phyloP scores from a whole-genome alignment of 2,113 vertebrate species.

The Laterallus jamaicensis region DNA sequence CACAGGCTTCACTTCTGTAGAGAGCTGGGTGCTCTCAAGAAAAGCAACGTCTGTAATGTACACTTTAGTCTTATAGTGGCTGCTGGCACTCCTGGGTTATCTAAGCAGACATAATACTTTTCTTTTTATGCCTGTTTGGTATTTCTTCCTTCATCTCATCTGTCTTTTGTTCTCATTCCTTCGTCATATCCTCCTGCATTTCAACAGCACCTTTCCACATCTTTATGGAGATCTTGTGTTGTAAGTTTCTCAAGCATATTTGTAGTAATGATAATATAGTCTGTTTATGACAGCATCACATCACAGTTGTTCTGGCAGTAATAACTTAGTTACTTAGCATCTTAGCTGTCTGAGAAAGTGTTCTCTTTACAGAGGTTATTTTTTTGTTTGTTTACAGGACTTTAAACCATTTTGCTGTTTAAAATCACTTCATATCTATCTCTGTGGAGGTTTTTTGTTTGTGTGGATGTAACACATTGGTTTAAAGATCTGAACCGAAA shows the following conservation, averaged over 20 bases:
- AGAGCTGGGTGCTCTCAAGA: not conserved
- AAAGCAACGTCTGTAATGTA: not conserved
- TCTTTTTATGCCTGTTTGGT: not conserved
- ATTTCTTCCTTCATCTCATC: not conserved
- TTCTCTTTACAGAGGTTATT: not conserved
- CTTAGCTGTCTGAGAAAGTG: not conserved
- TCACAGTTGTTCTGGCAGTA: not conserved
- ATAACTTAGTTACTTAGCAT: not conserved
- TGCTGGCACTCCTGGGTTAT: not conserved
- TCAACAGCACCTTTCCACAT: not conserved
- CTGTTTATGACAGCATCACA: not conserved
- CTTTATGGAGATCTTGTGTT: not conserved
- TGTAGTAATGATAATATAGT: not conserved
- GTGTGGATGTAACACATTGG: not conserved
- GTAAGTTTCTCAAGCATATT: not conserved
- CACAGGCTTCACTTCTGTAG: not conserved
- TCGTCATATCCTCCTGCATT: not conserved
- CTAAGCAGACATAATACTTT: not conserved
- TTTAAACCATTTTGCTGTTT: not conserved
- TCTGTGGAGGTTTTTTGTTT: not conserved
- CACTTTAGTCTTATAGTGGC: not conserved
- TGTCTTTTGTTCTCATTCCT: not conserved
- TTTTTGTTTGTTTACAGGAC: not conserved
- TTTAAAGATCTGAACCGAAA: not conserved
- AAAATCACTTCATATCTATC: not conserved